Conservation (phyloP, 2,113 vertebrate species). For the Bucco capensis region DNA sequence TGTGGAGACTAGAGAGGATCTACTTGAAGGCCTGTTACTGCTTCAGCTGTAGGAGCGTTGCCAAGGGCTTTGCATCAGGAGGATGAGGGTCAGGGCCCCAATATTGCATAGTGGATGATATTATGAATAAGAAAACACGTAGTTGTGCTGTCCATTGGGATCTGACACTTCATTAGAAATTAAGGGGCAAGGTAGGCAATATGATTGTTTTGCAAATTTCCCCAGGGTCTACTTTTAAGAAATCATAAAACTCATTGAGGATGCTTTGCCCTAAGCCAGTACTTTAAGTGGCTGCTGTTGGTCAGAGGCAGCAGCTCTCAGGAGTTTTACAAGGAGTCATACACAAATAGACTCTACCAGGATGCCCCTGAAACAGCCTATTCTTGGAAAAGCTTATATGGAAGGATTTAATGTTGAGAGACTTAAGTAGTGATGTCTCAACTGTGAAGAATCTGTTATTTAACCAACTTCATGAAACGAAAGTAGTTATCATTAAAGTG, state of each 20-base stretch:
- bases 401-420: conserved; percentile 62
- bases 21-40: not conserved
- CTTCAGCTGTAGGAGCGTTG: not conserved
- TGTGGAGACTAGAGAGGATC: conserved; percentile 9
- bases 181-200: conserved; percentile 45
- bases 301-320: conserved; percentile 23
- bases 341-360: conserved; percentile 51
- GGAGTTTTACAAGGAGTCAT: conserved; percentile 35
- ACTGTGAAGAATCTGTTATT: conserved; percentile 66
- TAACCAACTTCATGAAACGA: conserved; percentile 50
- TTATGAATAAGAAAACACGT: not conserved
- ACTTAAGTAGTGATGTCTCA: conserved; percentile 56
- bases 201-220: conserved; percentile 27
- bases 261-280: conserved; percentile 18
- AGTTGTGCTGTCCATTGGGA: not conserved
- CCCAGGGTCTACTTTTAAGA: not conserved
- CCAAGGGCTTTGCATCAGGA: not conserved
- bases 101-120: not conserved
- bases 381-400: conserved; percentile 62
- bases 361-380: conserved; percentile 40
- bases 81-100: not conserved
- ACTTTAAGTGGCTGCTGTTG: not conserved
- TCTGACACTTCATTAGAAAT: conserved; percentile 32
- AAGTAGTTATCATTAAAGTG: conserved; percentile 18
- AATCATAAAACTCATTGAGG: not conserved